Base-by-base conservation (phyloP, 2,888 invertebrate species). In the Eledona agricola region DNA sequence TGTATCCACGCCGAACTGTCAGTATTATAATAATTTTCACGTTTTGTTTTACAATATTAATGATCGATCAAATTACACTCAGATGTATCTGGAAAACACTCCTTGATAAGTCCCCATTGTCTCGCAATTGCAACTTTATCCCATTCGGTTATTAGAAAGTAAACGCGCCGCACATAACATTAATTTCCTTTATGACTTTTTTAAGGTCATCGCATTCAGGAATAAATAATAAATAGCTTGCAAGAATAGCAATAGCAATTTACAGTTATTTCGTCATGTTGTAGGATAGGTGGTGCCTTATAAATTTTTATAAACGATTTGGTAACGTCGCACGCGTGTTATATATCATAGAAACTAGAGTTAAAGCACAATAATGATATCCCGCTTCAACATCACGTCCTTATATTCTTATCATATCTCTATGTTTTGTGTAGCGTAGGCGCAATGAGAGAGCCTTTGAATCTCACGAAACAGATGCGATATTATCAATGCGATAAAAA, bases 241-340 rank as follows among this genome's bases (percentile, higher is more conserved):
- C 25, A 16, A 19, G 38, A 47, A 23, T 20, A 32, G 58, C 50
- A 58, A 51, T 57, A 38, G 32, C 23, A 51, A 55, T 55, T 51
- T 58, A 60, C 60, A 57, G 58, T 60, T 60, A 60, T 60, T 58
- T 57, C 54, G 55, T 54, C 56, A 56, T 58, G 37, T 45, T 49
- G 51, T 51, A n/a, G n/a, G n/a, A 37, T 25, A 28, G 9, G 12
- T 35, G 38, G 16, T 56, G 52, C 52, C 54, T 51, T 47, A 50
- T 29, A 38, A 51, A 56, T 40, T 54, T 55, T 51, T 37, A 22
- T 22, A 16, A 13, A 13, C 23, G 35, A 38, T 12, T 38, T 5
- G 19, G 7, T 34, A 28, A 11, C 5, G 31, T 7, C 7, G 5
- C 7, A 25, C n/a, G 9, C 15, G 15, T 32, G 15, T n/a, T n/a